Evolutionary conservation across 2,797 vertebrate genomes (phyloP).

Genomic region (Sebastes hubbsi): DNA sequence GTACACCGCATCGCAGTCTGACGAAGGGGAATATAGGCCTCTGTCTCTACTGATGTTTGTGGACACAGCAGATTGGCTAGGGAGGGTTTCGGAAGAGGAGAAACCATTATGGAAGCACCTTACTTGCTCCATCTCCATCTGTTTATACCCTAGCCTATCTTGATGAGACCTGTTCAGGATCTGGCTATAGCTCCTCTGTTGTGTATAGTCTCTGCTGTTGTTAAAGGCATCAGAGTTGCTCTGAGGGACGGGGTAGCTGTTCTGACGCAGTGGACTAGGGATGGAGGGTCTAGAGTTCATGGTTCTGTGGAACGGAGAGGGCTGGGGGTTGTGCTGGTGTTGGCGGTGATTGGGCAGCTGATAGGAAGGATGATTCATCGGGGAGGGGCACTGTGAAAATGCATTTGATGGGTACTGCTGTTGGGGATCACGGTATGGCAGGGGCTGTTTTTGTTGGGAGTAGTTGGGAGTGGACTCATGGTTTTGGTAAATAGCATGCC

Average conservation of each 20-base stretch:
- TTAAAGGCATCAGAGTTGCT: conserved; percentile 43
- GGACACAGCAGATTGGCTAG: conserved; percentile 30
- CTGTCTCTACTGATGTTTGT: conserved; percentile 45
- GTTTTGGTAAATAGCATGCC: conserved; percentile 74
- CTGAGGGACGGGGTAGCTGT: conserved; percentile 52
- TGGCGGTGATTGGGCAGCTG: conserved; percentile 36
- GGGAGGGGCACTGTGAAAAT: conserved; percentile 43
- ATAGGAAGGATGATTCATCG: conserved; percentile 48
- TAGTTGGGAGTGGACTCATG: conserved; percentile 48
- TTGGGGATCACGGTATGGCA: conserved; percentile 21
- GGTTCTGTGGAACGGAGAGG: conserved; percentile 49
- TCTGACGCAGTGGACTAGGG: conserved; percentile 51
- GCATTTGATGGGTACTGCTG: conserved; percentile 29
- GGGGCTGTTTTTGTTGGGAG: conserved; percentile 46
- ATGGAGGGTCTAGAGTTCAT: conserved; percentile 30
- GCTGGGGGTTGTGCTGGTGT: conserved; percentile 40
- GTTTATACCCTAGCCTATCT: conserved; percentile 38
- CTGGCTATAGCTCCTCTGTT: conserved; percentile 52
- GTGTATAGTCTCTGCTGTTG: conserved; percentile 50
- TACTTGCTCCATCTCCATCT: conserved; percentile 33
- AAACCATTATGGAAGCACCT: conserved; percentile 62
- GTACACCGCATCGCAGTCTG: conserved; percentile 57
- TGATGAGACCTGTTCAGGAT: conserved; percentile 32
- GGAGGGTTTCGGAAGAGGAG: conserved; percentile 59
- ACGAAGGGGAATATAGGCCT: conserved; percentile 50